Conservation (phyloP, 2,113 vertebrate genomes). For the Oncorhynchus clarkii region DNA sequence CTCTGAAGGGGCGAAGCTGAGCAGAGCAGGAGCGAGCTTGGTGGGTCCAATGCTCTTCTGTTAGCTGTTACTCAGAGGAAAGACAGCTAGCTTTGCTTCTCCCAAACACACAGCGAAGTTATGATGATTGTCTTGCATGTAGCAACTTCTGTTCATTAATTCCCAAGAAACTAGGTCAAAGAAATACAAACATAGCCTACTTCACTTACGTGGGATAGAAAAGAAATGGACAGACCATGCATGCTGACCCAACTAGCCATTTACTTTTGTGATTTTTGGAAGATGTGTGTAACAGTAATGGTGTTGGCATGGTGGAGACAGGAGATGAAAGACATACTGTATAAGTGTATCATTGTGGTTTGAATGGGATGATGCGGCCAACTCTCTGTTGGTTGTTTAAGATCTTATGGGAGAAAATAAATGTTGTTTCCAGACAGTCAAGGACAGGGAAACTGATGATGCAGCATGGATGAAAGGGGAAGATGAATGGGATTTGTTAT, state of each 20-base stretch:
- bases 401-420: conserved; percentile 66
- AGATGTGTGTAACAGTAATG: conserved; percentile 40
- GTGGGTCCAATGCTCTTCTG: not conserved
- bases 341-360: conserved; percentile 60
- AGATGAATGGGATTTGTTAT: conserved; percentile 70
- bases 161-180: not conserved
- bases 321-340: conserved; percentile 45
- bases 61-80: not conserved
- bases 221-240: conserved; percentile 27
- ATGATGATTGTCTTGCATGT: not conserved
- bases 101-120: not conserved
- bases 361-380: conserved; percentile 55
- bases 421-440: conserved; percentile 69
- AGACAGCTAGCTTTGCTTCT: not conserved
- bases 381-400: conserved; percentile 60
- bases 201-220: conserved; percentile 11
- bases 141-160: not conserved
- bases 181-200: conserved; percentile 9
- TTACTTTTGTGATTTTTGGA: conserved; percentile 54
- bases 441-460: conserved; percentile 64
- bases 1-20: conserved; percentile 1
- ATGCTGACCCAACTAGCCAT: conserved; percentile 24
- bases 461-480: conserved; percentile 61
- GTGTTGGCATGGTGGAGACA: conserved; percentile 18
- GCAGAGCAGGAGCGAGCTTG: not conserved